Percentiles rank a stretch among this genome's conserved stretches.
Conservation (phyloP, 2,888 invertebrate genomes). For the Ephialtes manifestator region DNA sequence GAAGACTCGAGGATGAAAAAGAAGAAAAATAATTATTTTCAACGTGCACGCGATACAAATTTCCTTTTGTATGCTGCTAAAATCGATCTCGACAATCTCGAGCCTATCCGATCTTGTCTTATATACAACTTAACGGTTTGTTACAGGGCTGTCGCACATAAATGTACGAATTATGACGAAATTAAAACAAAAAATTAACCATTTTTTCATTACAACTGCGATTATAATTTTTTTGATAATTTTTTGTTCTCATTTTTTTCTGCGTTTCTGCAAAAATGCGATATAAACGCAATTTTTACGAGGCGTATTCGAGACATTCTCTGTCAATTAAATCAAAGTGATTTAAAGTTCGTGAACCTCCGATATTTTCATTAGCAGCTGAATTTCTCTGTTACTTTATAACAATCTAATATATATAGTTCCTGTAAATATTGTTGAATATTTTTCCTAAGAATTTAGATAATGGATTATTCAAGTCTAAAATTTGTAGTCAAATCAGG, state of each 20-base stretch:
- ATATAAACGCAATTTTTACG: conserved; percentile 21
- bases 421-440: too few species aligned
- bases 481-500: too few species aligned
- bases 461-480: too few species aligned
- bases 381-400: too few species aligned
- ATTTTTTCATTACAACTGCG: background rate
- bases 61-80: conserved; percentile 17
- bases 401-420: too few species aligned
- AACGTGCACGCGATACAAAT: conserved; percentile 17
- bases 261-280: background rate
- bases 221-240: background rate
- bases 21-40: conserved; percentile 22
- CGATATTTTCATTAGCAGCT: too few species aligned
- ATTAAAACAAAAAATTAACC: background rate
- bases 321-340: too few species aligned
- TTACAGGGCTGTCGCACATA: conserved; percentile 18
- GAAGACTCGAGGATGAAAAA: conserved; percentile 60
- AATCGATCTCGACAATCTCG: conserved; percentile 46
- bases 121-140: conserved; percentile 58
- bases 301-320: background rate
- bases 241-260: background rate
- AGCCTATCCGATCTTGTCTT: conserved; percentile 66
- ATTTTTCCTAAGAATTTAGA: too few species aligned
- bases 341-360: too few species aligned
- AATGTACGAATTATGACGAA: background rate